A percentile compares a stretch with the other conserved stretches of the same genome.
Evolutionary conservation across 1,140 invertebrate species (phyloP).

Genomic region (Drosophila ohnishii): DNA sequence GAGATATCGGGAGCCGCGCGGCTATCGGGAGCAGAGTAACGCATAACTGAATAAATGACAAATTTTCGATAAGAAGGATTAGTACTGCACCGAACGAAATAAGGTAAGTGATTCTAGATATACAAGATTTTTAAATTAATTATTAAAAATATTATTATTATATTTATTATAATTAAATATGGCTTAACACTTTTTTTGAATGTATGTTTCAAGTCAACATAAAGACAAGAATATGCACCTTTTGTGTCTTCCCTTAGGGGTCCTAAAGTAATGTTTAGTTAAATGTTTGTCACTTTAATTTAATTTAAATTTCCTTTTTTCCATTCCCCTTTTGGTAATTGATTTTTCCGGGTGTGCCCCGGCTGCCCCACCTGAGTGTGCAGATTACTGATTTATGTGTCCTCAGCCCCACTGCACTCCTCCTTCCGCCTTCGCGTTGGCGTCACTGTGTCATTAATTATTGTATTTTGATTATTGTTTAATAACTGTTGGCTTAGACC

Average conservation of each 20-base stretch:
- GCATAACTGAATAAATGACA: constrained; percentile 62
- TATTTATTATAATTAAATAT: no score
- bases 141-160: no score
- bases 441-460: constrained; percentile 67
- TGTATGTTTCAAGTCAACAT: no score
- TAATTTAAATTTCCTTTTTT: background rate
- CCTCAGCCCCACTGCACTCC: constrained; percentile 14
- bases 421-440: constrained; percentile 18
- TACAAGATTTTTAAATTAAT: no score
- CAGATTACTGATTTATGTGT: constrained; percentile 34
- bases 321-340: background rate
- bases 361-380: constrained; percentile 44
- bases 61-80: constrained; percentile 68
- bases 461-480: constrained; percentile 73
- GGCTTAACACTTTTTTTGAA: no score
- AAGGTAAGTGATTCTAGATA: no score
- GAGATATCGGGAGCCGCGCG: constrained; percentile 58
- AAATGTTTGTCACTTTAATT: background rate
- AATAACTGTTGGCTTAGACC: constrained; percentile 55
- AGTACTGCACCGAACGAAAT: constrained; percentile 15
- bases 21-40: constrained; percentile 39
- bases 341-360: constrained; percentile 1
- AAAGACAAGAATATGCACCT: no score
- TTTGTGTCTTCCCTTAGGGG: no score
- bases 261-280: no score